phyloP scores from a whole-genome alignment of 2,888 invertebrate genomes.

The Argyresthia albistria region DNA sequence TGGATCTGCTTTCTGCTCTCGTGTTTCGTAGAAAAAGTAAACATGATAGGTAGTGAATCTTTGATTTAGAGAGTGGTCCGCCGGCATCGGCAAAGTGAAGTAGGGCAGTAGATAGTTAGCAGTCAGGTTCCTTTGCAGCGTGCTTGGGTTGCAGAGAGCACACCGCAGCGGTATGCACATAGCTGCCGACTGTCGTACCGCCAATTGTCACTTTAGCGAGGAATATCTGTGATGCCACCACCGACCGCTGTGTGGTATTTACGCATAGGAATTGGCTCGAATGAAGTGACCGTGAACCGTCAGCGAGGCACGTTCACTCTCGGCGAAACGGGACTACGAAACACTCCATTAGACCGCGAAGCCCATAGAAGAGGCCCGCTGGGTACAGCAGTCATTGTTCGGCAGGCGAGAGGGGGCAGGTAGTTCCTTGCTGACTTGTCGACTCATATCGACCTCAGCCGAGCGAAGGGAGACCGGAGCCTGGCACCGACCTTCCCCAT shows the following conservation, averaged over 20 bases:
- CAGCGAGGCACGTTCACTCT: constrained; percentile 50
- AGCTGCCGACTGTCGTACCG: background rate
- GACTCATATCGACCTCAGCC: constrained; percentile 36
- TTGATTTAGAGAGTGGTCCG: constrained; percentile 34
- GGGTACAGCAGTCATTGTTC: background rate
- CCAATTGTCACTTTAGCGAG: background rate
- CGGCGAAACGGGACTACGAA: constrained; percentile 35
- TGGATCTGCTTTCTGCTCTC: background rate
- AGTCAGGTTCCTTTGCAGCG: constrained; percentile 43
- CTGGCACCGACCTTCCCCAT: constrained; percentile 51
- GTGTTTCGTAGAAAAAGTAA: background rate
- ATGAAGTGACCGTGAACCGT: constrained; percentile 29
- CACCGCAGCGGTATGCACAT: background rate
- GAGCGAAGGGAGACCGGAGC: constrained; percentile 40
- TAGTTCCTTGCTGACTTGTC: background rate
- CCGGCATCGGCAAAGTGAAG: constrained; percentile 49
- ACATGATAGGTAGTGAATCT: constrained; percentile 15
- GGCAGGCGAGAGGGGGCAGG: background rate
- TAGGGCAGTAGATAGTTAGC: constrained; percentile 42
- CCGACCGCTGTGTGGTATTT: constrained; percentile 9
- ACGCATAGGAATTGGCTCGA: constrained; percentile 8
- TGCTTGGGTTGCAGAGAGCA: constrained; percentile 32
- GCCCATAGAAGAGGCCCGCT: constrained; percentile 16
- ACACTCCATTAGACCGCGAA: constrained; percentile 26
- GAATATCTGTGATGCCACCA: constrained; percentile 24